Conservation (phyloP, 2,888 invertebrate genomes). For the Isoperla grammatica region DNA sequence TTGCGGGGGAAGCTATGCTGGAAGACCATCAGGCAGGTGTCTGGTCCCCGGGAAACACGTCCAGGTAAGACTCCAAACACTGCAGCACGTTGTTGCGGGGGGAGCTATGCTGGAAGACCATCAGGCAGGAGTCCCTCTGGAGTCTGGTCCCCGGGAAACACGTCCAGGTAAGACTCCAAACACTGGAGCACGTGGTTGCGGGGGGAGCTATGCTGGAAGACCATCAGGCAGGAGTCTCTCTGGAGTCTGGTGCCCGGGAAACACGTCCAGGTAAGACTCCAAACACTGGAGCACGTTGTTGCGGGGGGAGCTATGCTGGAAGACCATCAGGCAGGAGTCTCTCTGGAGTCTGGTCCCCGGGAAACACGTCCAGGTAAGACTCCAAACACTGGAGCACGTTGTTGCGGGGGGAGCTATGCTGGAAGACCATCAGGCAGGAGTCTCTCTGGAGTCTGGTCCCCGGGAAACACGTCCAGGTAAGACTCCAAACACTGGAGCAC, state of each 20-base stretch:
- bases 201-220: slow-evolving; percentile 60
- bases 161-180: slow-evolving; percentile 45
- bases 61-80: slow-evolving; percentile 35
- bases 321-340: slow-evolving; percentile 63
- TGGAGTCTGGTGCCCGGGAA: slow-evolving; percentile 68
- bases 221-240: slow-evolving; percentile 63
- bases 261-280: slow-evolving; percentile 55
- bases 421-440: slow-evolving; percentile 63
- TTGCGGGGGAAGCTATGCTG: slow-evolving; percentile 60
- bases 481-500: slow-evolving; percentile 40
- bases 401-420: slow-evolving; percentile 60
- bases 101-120: slow-evolving; percentile 59
- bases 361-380: slow-evolving; percentile 55
- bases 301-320: slow-evolving; percentile 59
- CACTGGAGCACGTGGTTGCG: slow-evolving; percentile 50
- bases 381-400: slow-evolving; percentile 47
- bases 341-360: slow-evolving; percentile 70
- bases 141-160: slow-evolving; percentile 59
- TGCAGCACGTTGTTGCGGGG: slow-evolving; percentile 56
- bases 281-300: slow-evolving; percentile 51
- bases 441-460: slow-evolving; percentile 71
- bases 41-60: slow-evolving; percentile 56
- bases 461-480: slow-evolving; percentile 54
- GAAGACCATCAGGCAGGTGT: slow-evolving; percentile 63
- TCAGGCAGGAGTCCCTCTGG: slow-evolving; percentile 70